Evolutionary conservation across 2,888 invertebrate genomes (phyloP).

Genomic region (Chrysotoxum bicinctum): DNA sequence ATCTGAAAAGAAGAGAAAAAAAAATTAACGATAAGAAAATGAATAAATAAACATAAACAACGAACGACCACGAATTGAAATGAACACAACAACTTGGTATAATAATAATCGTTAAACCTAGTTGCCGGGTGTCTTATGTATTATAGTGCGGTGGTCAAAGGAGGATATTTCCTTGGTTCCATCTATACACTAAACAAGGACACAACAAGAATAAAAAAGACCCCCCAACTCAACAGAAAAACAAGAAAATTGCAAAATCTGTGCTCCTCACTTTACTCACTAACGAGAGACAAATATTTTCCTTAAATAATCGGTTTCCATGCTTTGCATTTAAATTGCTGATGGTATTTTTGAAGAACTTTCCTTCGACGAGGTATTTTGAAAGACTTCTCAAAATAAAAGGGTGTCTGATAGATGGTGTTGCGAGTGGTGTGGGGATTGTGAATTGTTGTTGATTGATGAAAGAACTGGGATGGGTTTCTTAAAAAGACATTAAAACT

Average conservation of each 20-base stretch:
- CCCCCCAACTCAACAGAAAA: neutral
- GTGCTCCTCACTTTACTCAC: neutral
- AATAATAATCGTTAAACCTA: slow-evolving; percentile 23
- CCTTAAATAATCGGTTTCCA: slow-evolving; percentile 45
- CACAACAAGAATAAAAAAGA: slow-evolving; percentile 1
- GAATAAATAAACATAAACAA: slow-evolving; percentile 50
- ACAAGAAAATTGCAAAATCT: slow-evolving; percentile 24
- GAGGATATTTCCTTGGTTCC: neutral
- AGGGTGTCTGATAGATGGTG: no score
- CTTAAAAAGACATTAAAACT: slow-evolving; percentile 25
- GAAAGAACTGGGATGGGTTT: neutral
- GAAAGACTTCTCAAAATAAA: neutral
- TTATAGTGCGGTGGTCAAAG: neutral
- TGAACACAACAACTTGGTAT: slow-evolving; percentile 29
- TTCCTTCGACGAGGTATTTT: neutral
- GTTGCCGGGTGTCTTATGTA: neutral
- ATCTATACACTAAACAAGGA: neutral
- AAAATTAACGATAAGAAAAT: slow-evolving; percentile 3
- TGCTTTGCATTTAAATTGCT: slow-evolving; percentile 31
- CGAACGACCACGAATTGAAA: slow-evolving; percentile 31
- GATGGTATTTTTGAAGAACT: slow-evolving; percentile 16
- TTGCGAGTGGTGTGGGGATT: neutral
- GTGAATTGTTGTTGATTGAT: slow-evolving; percentile 5
- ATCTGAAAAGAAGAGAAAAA: slow-evolving; percentile 52
- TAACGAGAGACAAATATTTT: slow-evolving; percentile 46